Base-by-base conservation (phyloP, 1,140 invertebrate species). In the Scaptomyza pallida region DNA sequence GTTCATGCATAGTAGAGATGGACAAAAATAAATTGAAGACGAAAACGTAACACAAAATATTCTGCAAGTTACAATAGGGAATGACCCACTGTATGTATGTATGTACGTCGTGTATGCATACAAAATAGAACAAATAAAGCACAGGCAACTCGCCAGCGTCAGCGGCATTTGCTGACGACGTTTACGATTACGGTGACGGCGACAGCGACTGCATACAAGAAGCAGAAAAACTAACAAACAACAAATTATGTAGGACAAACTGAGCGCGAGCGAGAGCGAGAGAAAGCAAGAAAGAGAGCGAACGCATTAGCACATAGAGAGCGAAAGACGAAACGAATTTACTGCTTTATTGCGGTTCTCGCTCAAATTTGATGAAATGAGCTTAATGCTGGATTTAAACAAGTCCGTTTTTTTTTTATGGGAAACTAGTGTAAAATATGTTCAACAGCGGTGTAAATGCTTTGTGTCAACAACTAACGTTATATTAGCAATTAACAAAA, bases 201-300 rank as follows among this genome's bases (percentile, higher is more conserved):
- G 59, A 48, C 56, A 35, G 60, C 30, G 44, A 50, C 47, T 50
- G 47, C 68, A 64, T 68, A 15, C 26, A 63, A 83, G 79, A 68
- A 82, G 75, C 64, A 78, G 79, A 82, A 83, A 82, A 82, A 82
- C 78, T 75, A 86, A 88, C 78, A 78, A 88, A 88, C 74, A 86
- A 86, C n/a, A 85, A 81, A 81, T 77, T 78, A 86, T 86, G 74
- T 86, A 74, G 81, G 81, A 74, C 81, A 86, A 80, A 59, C 71
- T 33, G 63, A 48, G 68, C 72, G 64, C 67, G 55, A 71, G 8
- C 1, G 26, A 30, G 9, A 30, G 26, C 8, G 5, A 26, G 23
- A 26, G 23, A 4, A 6, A 26, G 23, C n/a, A 21, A 30, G 23
- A 4, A 6, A 26, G 23, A 26, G 26, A 30, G 43, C 44, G 57